Base-by-base conservation (phyloP, 2,797 vertebrate genomes). In the Sternotherus odoratus region DNA sequence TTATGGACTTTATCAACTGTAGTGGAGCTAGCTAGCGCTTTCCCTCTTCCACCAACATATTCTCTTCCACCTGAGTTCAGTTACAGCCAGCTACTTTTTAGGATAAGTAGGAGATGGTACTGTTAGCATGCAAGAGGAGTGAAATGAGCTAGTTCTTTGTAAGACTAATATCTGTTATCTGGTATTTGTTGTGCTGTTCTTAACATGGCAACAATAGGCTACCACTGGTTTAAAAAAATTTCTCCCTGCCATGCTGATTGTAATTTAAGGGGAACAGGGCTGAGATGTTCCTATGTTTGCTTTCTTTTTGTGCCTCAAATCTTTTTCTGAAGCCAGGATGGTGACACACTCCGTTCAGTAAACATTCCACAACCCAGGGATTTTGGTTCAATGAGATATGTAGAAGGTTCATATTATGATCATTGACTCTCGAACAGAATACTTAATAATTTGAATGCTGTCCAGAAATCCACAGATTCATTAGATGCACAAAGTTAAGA, bases 301-400 rank as follows among this genome's bases (percentile, higher is more conserved):
- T 80, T 88, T 94, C 86, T 94, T 69, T 69, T 69, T 91, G 75
- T 8, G 56, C 79, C 79, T 94, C 90, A 83, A 60, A 82, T 2
- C 1, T 83, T 94, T 97, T 90, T 49, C 16, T 28, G 66, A 88
- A 82, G 77, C 92, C 36, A 87, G 94, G 50, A 33, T 0, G 4
- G 92, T 91, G 84, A 53, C 79, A 83, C 53, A 90, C 94, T 97
- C 57, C 93, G 74, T 79, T 90, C 72, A 87, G 54, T 86, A 86
- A 95, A 94, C 92, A 6, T 19, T 90, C 92, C 2, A 3, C 53
- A 92, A 26, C 33, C 84, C 6, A 0, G 19, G 87, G 57, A 77
- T 82, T 90, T 85, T 84, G 77, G 12, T 89, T 95, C 81, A 89
- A 28, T 12, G 43, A 90, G 63, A 21, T 30, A 1, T 6, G 1